Percentiles rank a stretch among this genome's conserved stretches.
Conservation (phyloP, 2,888 invertebrate species). For the Leucania comma region DNA sequence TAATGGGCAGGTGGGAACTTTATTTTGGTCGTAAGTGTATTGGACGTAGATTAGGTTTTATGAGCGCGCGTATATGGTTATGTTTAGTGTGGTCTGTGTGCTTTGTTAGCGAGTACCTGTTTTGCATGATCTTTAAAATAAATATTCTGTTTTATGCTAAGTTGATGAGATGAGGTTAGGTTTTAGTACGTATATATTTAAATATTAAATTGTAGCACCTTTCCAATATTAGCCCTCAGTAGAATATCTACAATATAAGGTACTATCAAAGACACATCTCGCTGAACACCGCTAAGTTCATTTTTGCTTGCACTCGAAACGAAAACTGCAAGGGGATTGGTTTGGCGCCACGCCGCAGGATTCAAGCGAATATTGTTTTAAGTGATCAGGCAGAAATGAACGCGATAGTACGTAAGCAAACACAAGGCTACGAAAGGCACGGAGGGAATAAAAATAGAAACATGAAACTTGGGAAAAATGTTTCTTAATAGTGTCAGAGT, state of each 20-base stretch:
- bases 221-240: neutral
- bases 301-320: too few relatives aligned
- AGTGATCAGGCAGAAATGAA: too few relatives aligned
- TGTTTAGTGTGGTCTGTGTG: constrained; percentile 10
- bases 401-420: too few relatives aligned
- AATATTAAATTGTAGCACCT: neutral
- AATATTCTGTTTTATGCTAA: constrained; percentile 19
- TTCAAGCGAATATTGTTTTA: too few relatives aligned
- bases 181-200: neutral
- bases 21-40: constrained; percentile 57
- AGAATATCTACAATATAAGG: too few relatives aligned
- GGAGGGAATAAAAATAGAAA: too few relatives aligned
- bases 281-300: too few relatives aligned
- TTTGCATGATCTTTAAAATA: constrained; percentile 36
- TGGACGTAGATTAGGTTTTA: constrained; percentile 46
- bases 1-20: constrained; percentile 58
- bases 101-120: neutral
- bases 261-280: too few relatives aligned
- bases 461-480: neutral
- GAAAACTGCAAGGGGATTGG: too few relatives aligned
- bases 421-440: neutral
- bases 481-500: too few relatives aligned
- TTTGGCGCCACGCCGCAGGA: too few relatives aligned
- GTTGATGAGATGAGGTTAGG: neutral
- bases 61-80: constrained; percentile 36